Base-by-base conservation (phyloP, 2,113 vertebrate genomes). In the Notechis scutatus region DNA sequence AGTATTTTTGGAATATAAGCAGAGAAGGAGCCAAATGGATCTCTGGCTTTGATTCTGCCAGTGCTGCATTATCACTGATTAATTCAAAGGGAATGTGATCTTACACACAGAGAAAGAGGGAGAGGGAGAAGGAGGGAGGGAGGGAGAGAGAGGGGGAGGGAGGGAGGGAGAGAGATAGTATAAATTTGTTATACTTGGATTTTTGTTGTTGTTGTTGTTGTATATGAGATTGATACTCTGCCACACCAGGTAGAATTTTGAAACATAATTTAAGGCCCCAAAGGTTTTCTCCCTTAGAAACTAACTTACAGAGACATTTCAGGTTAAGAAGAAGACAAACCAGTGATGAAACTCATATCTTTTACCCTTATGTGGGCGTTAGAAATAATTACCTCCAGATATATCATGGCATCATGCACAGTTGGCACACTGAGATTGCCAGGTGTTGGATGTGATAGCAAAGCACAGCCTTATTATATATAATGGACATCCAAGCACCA, bases 321-420 rank as follows among this genome's bases (percentile, higher is more conserved):
- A 95, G 96, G 89, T 93, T 92, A 93, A 94, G 96, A 96, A 94
- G 96, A 96, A 95, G 61, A 93, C 94, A 34, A 96, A 95, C 55
- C 88, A 59, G 85, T 96, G 95, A 96, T 91, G 59, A 92, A 90
- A 95, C 64, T 96, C 47, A 1, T 93, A 95, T 94, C 88, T 92
- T 93, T 89, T 96, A 57, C 93, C 90, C 34, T 96, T 96, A 91
- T 92, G 54, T 91, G 90, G 42, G 69, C 96, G 93, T 96, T 93
- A 95, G 95, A 96, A 97, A 96, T 97, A 97, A 97, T 97, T 96
- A 94, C 93, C 94, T 97, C 85, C 87, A 96, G 95, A 93, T 89
- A 50, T 96, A 97, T 96, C 95, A 95, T 93, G 94, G 91, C 92
- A 93, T 88, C 90, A 92, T 92, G 95, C 64, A 85, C 93, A 94